phyloP scores from a whole-genome alignment of 2,113 vertebrate species.

The Gambusia holbrooki region DNA sequence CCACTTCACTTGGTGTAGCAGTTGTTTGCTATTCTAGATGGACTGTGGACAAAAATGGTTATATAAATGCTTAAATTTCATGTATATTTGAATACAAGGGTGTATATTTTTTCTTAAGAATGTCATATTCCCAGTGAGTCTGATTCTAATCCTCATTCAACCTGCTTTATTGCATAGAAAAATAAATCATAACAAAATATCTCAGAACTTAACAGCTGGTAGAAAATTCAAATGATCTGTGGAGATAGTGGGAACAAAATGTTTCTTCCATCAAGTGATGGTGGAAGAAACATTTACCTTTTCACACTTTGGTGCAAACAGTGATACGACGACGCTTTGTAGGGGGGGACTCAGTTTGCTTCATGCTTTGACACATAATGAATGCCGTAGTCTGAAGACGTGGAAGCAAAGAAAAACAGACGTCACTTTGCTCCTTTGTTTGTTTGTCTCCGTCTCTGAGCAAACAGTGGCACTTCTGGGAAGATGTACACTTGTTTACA shows the following conservation, averaged over 20 bases:
- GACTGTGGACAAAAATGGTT: background rate
- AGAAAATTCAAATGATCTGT: background rate
- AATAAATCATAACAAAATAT: background rate
- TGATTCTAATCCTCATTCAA: too few species aligned
- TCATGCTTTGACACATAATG: background rate
- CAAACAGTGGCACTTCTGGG: background rate
- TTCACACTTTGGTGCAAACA: background rate
- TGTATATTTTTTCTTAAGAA: background rate
- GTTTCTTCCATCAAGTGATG: too few species aligned
- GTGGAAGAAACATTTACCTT: background rate
- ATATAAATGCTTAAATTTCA: too few species aligned
- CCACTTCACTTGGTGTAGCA: background rate
- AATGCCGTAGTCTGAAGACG: background rate
- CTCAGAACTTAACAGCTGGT: background rate
- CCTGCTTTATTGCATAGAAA: background rate
- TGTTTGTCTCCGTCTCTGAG: background rate
- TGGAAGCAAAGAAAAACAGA: background rate
- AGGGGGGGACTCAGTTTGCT: background rate
- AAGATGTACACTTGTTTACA: conserved; percentile 1
- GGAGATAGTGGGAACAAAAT: background rate
- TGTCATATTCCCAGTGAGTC: too few species aligned
- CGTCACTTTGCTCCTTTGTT: background rate
- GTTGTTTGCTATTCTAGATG: background rate
- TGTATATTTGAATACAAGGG: too few species aligned
- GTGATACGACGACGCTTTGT: background rate